phyloP scores from a whole-genome alignment of 2,888 invertebrate species.

The Buathra laborator region DNA sequence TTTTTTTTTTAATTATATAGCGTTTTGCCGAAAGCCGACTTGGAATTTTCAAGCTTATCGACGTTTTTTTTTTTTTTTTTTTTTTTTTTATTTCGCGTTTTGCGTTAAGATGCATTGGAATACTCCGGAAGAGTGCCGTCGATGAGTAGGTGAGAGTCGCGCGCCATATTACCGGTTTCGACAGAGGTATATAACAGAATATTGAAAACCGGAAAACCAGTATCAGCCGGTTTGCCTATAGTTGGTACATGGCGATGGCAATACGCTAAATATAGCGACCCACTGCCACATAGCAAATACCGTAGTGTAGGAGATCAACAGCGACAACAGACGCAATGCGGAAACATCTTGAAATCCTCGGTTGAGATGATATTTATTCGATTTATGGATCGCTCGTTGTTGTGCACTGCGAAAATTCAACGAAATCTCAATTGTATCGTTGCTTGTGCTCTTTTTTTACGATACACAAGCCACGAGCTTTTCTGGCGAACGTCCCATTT shows the following conservation, averaged over 20 bases:
- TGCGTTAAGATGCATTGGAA: not conserved
- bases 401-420: not conserved
- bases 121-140: not conserved
- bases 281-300: slow-evolving; percentile 28
- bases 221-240: slow-evolving; percentile 8
- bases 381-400: not conserved
- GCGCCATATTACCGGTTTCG: slow-evolving; percentile 24
- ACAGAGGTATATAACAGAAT: not conserved
- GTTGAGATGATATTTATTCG: not conserved
- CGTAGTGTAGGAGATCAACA: not conserved
- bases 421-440: not conserved
- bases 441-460: not conserved
- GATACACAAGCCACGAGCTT: not conserved
- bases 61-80: not conserved
- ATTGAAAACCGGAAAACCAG: slow-evolving; percentile 16
- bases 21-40: too few relatives aligned
- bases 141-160: not conserved
- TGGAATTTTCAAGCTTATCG: too few relatives aligned
- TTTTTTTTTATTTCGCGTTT: not conserved
- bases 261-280: slow-evolving; percentile 17
- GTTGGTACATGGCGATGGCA: slow-evolving; percentile 4
- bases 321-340: slow-evolving; percentile 38
- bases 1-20: too few relatives aligned
- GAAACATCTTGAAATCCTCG: not conserved
- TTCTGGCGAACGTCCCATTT: slow-evolving; percentile 16